Conservation (phyloP, 2,113 vertebrate species). For the Recurvirostra avosetta region DNA sequence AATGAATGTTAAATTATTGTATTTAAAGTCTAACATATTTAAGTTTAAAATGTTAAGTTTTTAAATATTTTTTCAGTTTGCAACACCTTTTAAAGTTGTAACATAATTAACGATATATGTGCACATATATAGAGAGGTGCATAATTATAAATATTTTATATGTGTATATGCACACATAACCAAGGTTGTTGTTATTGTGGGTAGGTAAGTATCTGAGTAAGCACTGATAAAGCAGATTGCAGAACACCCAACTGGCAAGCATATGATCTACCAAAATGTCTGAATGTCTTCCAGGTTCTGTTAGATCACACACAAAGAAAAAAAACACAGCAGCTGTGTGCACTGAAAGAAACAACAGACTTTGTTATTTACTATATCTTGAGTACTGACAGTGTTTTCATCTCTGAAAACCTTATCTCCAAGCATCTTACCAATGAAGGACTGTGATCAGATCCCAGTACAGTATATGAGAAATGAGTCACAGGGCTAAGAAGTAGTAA, state of each 20-base stretch:
- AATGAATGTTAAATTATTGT: background rate
- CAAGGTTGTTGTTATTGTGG: background rate
- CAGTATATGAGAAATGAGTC: background rate
- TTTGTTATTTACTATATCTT: background rate
- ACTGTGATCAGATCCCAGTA: background rate
- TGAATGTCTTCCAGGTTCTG: background rate
- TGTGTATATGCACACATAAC: background rate
- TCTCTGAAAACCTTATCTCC: background rate
- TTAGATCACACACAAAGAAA: background rate
- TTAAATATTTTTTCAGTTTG: background rate
- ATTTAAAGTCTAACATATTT: background rate
- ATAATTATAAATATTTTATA: background rate
- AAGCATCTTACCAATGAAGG: background rate
- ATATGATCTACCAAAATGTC: background rate
- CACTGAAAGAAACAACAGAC: background rate
- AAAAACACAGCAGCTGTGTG: background rate
- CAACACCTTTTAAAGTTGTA: background rate
- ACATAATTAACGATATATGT: background rate
- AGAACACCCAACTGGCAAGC: background rate
- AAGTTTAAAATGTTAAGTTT: background rate
- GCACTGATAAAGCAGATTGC: background rate
- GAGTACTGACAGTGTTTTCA: background rate
- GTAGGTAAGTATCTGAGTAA: background rate
- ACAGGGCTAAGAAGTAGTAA: background rate
- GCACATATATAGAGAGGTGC: background rate